Evolutionary conservation across 2,113 vertebrate species (phyloP), one percentile per base, ranked within the genome.

Genomic region (Platycercus adscitus): DNA sequence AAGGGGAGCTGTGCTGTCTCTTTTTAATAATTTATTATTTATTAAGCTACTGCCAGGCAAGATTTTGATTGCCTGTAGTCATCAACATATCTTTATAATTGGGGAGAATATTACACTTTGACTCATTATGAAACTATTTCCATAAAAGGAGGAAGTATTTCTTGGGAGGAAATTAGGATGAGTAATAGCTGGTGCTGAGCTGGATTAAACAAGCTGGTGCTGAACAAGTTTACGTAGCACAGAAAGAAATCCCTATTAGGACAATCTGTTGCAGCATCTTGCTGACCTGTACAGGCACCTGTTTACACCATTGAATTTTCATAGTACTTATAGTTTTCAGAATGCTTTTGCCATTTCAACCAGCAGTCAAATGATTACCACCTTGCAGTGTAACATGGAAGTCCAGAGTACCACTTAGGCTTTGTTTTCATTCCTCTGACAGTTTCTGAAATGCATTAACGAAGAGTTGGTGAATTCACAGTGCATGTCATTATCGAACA

Each of bases 91-190:
- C 76, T 90, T 81, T 70, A 11, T 73, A 83, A 94, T 50, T 73
- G n/a, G 60, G 76, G 52, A 90, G 76, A 93, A 66, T 2, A 2
- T 47, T 66, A 33, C 66, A 33, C 66, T 88, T 91, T 90, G 56
- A 78, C 33, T 94, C 88, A 75, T 63, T 83, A 78, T 56, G 39
- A 44, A 93, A 84, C 47, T n/a, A n/a, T 86, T 35, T 75, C 77
- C 64, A 35, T 78, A 75, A 86, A 94, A 92, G 82, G 72, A 94
- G 91, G 96, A 96, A 91, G 68, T 75, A 66, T 96, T 90, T 86
- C 33, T 81, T 70, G 49, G 55, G 80, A 93, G 90, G 88, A 94
- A 94, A 81, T 81, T n/a, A n/a, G 68, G 56, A 35, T 91, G 88
- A 96, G 39, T 86, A 95, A 96, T 83, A 53, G 33, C 52, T 81